phyloP scores from a whole-genome alignment of 1,140 invertebrate species.

The Drosophila persimilis region DNA sequence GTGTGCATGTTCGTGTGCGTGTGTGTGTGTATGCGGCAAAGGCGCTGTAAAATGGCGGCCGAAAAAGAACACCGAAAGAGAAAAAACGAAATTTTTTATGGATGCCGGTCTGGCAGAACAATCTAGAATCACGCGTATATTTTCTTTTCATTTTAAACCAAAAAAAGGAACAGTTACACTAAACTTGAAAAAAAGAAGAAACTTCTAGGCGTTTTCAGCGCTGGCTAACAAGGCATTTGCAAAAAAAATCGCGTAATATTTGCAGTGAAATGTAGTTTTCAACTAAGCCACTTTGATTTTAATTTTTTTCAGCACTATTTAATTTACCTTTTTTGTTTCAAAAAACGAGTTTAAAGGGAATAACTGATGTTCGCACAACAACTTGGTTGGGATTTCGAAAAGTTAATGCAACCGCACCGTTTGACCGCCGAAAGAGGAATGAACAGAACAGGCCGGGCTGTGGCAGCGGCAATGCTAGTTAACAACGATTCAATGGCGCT shows the following conservation, averaged over 20 bases:
- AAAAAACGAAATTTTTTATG: neutral
- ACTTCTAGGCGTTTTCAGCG: neutral
- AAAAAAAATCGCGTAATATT: too few species aligned
- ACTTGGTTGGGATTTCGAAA: conserved; percentile 16
- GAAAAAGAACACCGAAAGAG: neutral
- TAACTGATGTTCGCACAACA: conserved; percentile 18
- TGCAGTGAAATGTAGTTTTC: too few species aligned
- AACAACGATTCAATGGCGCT: conserved; percentile 63
- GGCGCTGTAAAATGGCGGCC: conserved; percentile 40
- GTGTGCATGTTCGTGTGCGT: neutral
- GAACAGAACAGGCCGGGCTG: conserved; percentile 47
- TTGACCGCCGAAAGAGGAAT: conserved; percentile 76
- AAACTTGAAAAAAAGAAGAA: conserved; percentile 6
- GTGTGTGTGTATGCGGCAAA: conserved; percentile 11
- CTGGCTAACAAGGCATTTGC: neutral
- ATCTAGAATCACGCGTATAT: too few species aligned
- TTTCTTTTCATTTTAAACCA: neutral
- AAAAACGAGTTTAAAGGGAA: conserved; percentile 40
- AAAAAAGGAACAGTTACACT: too few species aligned
- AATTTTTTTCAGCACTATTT: conserved; percentile 20
- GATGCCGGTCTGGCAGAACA: too few species aligned
- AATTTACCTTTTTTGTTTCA: conserved; percentile 36
- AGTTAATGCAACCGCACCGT: conserved; percentile 55
- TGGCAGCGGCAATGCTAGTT: conserved; percentile 63
- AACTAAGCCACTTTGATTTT: neutral